Evolutionary conservation across 2,797 vertebrate genomes (phyloP).

Genomic region (Scarus forsteni): DNA sequence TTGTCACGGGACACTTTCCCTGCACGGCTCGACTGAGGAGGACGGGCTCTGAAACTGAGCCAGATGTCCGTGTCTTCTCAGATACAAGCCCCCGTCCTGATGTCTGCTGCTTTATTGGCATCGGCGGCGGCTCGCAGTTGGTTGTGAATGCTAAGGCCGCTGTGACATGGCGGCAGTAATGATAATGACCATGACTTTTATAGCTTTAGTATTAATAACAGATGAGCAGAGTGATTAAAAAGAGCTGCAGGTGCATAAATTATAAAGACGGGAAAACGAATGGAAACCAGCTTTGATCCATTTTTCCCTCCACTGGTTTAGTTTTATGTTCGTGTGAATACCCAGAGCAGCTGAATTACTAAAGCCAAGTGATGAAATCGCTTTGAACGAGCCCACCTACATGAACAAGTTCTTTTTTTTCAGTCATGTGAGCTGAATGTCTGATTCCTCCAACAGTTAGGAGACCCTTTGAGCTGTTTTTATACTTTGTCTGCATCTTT

Average conservation of each 20-base stretch:
- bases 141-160: constrained; percentile 55
- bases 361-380: constrained; percentile 55
- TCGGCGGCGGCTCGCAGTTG: constrained; percentile 25
- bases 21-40: constrained; percentile 43
- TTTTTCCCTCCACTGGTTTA: constrained; percentile 20
- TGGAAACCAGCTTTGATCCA: constrained; percentile 49
- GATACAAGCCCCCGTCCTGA: constrained; percentile 52
- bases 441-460: constrained; percentile 28
- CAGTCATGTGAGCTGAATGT: constrained; percentile 55
- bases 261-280: constrained; percentile 46
- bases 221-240: constrained; percentile 68
- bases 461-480: constrained; percentile 20
- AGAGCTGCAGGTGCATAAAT: constrained; percentile 62
- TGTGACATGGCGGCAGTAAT: constrained; percentile 40
- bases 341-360: constrained; percentile 14
- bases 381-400: constrained; percentile 61
- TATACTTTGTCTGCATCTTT: constrained; percentile 4
- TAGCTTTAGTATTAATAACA: constrained; percentile 62
- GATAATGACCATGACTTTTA: constrained; percentile 64
- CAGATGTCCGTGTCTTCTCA: constrained; percentile 72
- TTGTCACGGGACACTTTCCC: constrained; percentile 64
- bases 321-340: constrained; percentile 43
- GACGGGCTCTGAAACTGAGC: constrained; percentile 57
- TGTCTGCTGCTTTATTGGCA: constrained; percentile 44
- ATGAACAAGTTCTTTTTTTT: constrained; percentile 51